Base-by-base conservation (phyloP, 2,113 vertebrate species). In the Pseudolaguvia tuberculata region DNA sequence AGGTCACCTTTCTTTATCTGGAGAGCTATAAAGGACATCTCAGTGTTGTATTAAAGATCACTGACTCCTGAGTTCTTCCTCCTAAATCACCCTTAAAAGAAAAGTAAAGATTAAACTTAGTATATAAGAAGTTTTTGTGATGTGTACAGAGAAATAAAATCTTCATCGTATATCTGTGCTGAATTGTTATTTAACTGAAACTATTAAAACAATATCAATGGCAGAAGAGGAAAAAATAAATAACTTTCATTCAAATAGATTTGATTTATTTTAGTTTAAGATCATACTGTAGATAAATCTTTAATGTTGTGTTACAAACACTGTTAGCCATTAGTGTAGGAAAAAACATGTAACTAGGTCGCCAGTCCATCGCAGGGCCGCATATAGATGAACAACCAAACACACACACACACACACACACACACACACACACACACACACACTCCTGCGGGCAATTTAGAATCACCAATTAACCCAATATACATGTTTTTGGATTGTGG, bases 1-100 rank as follows among this genome's bases (percentile, higher is more conserved):
- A 67, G 63, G 63, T 67, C 63, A 67, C 63, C 63, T 67, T 67
- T 67, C 63, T 67, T 67, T 67, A 67, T 67, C 63, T 67, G 23
- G 29, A 29, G 45, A 67, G 45, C 48, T 67, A 67, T 20, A 48
- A 67, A 67, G 63, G 63, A 67, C 63, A 67, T 67, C 63, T 67
- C 47, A 13, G 45, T 50, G 63, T 67, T 67, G 63, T 67, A 67
- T 67, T 67, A 67, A 48, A 67, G 63, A 67, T 48, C 63, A 67
- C 45, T 67, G 45, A 23, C 63, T 67, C 50, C 63, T 50, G 15
- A 67, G 63, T 67, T 67, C 45, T 29, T 67, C 29, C 63, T 50
- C 45, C 63, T 50, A 67, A 67, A 67, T 67, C 45, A 67, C 63
- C 45, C 63, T 20, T 67, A 67, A 29, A 45, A 67, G 45, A 50